Conservation (phyloP, 2,113 vertebrate species). For the human region GRCh38 chr14:84037001-84037500, state of each 20-base stretch:
- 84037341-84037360: accelerated
- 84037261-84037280: background rate
- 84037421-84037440: background rate
- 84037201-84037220: background rate
- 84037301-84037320: background rate
- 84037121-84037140: background rate
- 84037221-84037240: background rate
- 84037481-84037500: background rate
- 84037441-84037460: background rate
- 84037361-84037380: background rate
- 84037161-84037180: background rate
- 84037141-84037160: background rate
- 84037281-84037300: background rate
- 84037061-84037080: conserved; percentile 38
- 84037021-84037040: conserved; percentile 46
- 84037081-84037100: conserved; percentile 32
- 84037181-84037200: conserved; percentile 12
- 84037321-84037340: background rate
- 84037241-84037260: background rate
- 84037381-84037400: background rate
- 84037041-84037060: conserved; percentile 37
- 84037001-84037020: conserved; percentile 43
- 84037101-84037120: background rate
- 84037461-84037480: background rate
- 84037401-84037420: background rate